Evolutionary conservation across 1,140 invertebrate genomes (phyloP).

Genomic region (Batillaria attramentaria): DNA sequence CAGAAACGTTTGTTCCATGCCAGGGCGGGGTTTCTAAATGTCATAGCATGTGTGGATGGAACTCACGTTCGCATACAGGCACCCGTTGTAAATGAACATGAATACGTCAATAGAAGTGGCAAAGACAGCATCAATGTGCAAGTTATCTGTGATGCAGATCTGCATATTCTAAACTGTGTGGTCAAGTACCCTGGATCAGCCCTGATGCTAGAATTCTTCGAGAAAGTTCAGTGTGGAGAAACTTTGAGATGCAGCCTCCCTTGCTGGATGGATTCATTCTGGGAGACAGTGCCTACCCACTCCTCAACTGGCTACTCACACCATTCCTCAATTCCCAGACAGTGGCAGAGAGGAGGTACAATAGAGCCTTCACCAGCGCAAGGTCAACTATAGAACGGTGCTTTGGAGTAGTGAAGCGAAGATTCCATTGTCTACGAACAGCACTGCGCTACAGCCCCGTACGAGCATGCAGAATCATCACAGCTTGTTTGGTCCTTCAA

Average conservation of each 20-base stretch:
- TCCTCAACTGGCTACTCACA: background rate
- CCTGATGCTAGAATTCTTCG: background rate
- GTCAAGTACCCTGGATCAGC: background rate
- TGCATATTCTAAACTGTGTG: background rate
- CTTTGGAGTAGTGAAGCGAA: background rate
- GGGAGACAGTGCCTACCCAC: constrained; percentile 6
- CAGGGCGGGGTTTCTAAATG: too few species aligned
- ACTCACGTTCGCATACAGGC: background rate
- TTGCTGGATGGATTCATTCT: background rate
- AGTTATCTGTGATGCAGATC: background rate
- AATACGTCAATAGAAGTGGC: background rate
- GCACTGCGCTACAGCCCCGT: too few species aligned
- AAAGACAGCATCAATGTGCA: background rate
- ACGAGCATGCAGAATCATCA: too few species aligned
- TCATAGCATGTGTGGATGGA: background rate
- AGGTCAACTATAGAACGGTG: constrained; percentile 2
- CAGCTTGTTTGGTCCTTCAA: too few species aligned
- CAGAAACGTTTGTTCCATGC: too few species aligned
- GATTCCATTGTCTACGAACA: background rate
- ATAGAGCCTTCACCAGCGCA: background rate
- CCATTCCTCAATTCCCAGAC: background rate
- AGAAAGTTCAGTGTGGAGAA: background rate
- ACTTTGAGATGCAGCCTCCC: background rate
- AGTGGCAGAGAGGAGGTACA: background rate
- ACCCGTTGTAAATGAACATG: too few species aligned